These are phyloP conservation scores for Euwallacea fornicatus DNA, from an alignment of 1,140 invertebrate species.

Conservation along the genomic window DNA sequence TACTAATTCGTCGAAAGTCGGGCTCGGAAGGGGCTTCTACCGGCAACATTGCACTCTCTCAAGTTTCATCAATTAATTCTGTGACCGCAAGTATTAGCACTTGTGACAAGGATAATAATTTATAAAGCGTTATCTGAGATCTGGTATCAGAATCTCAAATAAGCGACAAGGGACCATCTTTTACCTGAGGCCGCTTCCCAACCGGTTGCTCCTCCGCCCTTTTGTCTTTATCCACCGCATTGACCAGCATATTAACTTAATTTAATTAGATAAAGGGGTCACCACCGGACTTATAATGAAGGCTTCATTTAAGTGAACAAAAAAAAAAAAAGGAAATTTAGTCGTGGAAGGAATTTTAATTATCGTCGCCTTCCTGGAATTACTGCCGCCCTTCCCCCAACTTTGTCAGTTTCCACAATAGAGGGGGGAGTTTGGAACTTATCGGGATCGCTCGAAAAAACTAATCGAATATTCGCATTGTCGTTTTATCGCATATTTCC, in stretches of 20 bases:
- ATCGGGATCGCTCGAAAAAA: slow-evolving; percentile 28
- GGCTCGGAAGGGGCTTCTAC: no score
- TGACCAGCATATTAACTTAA: slow-evolving; percentile 28
- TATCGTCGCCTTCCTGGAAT: neutral
- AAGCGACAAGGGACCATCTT: slow-evolving; percentile 10
- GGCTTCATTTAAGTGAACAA: neutral
- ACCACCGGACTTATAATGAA: slow-evolving; percentile 11
- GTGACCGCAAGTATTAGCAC: slow-evolving; percentile 18
- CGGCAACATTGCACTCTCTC: no score
- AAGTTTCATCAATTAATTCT: neutral
- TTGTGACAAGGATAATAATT: slow-evolving; percentile 21
- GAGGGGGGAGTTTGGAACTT: neutral
- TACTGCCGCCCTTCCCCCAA: neutral
- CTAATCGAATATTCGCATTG: slow-evolving; percentile 47
- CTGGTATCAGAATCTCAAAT: slow-evolving; percentile 2
- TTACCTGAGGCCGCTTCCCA: slow-evolving; percentile 11
- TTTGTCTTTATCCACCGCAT: slow-evolving; percentile 17
- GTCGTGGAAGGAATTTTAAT: slow-evolving; percentile 7
- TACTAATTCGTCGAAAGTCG: no score
- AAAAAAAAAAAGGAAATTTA: neutral
- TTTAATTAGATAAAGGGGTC: slow-evolving; percentile 28
- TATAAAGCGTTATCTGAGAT: slow-evolving; percentile 13
- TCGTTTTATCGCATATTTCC: slow-evolving; percentile 45
- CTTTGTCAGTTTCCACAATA: neutral
- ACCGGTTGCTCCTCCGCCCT: neutral